phyloP scores from a whole-genome alignment of 2,797 vertebrate genomes.

The Takifugu ocellatus region DNA sequence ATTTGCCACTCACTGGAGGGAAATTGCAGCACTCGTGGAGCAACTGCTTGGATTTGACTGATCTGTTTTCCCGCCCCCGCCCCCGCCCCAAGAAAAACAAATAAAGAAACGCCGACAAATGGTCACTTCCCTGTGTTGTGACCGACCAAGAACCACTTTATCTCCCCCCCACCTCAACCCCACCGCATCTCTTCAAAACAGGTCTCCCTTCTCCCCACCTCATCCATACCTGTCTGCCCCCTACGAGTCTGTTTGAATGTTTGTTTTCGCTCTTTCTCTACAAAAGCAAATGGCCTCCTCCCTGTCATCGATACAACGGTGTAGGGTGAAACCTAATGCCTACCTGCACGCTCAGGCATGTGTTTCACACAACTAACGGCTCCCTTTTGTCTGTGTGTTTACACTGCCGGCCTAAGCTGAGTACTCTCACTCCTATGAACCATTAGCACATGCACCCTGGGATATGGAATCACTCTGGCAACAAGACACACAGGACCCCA shows the following conservation, averaged over 20 bases:
- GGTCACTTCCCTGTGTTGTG: constrained; percentile 67
- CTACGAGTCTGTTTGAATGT: constrained; percentile 51
- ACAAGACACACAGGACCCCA: constrained; percentile 76
- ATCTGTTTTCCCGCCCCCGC: constrained; percentile 12
- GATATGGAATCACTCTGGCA: constrained; percentile 72
- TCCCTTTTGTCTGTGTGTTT: constrained; percentile 77
- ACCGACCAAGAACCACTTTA: constrained; percentile 62
- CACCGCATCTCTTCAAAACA: constrained; percentile 50
- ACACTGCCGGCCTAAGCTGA: constrained; percentile 63
- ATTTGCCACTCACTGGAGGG: neutral
- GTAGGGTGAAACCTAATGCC: constrained; percentile 65
- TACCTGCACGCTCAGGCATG: constrained; percentile 72
- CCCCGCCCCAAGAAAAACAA: constrained; percentile 52
- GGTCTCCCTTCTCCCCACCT: constrained; percentile 54
- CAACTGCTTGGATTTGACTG: constrained; percentile 15
- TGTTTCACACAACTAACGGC: constrained; percentile 70
- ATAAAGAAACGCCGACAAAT: constrained; percentile 64
- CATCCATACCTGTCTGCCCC: constrained; percentile 66
- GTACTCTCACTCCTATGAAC: constrained; percentile 69
- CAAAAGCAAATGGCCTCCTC: constrained; percentile 69
- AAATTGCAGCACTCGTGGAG: constrained; percentile 3
- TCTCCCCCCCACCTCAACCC: constrained; percentile 28
- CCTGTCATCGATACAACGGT: constrained; percentile 53
- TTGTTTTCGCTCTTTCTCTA: constrained; percentile 65
- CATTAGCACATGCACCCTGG: constrained; percentile 74